A percentile compares a stretch with the other conserved stretches of the same genome.
phyloP scores from a whole-genome alignment of 2,113 vertebrate species.

The Hydrolagus affinis region DNA sequence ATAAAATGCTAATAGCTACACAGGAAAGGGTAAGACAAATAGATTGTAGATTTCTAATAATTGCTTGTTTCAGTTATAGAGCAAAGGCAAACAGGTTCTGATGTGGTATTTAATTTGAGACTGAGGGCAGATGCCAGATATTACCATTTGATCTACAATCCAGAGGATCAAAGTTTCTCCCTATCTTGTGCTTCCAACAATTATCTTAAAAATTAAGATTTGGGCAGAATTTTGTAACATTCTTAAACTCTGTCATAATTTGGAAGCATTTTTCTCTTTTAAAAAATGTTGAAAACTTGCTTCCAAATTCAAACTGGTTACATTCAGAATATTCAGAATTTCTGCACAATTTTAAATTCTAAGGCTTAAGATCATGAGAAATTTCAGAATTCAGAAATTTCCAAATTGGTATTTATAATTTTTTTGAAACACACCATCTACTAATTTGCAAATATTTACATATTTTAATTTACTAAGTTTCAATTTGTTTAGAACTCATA shows the following conservation, averaged over 20 bases:
- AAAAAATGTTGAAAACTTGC: no score
- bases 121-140: background rate
- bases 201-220: no score
- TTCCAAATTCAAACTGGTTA: no score
- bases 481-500: background rate
- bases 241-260: no score
- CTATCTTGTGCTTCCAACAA: no score
- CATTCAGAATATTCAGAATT: no score
- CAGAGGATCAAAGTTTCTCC: background rate
- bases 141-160: conserved; percentile 1
- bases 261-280: no score
- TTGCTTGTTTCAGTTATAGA: conserved; percentile 13
- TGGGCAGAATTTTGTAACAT: no score
- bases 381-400: no score
- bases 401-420: background rate
- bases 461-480: background rate
- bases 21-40: background rate
- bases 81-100: background rate
- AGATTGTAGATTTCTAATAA: background rate
- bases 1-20: background rate
- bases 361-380: no score
- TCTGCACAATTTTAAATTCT: no score
- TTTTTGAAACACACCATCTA: background rate
- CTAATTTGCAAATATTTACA: background rate
- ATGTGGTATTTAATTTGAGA: background rate